These are phyloP conservation scores for Erebia palarica DNA, from an alignment of 2,888 invertebrate genomes.

Conservation along the genomic window DNA sequence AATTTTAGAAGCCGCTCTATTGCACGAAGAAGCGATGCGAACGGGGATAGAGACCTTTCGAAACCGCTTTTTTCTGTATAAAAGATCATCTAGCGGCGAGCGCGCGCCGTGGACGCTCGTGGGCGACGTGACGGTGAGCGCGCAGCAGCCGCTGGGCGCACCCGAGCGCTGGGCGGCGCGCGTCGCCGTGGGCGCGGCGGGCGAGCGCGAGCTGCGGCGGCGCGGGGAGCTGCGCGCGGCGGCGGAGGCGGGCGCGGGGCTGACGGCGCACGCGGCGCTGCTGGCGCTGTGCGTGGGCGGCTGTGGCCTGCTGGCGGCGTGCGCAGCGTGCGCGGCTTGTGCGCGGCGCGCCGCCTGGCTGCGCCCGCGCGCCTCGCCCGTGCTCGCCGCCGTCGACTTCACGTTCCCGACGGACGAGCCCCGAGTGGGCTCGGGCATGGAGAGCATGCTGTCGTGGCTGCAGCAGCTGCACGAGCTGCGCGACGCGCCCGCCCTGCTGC, in stretches of 20 bases:
- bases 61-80: conserved; percentile 49
- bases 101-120: conserved; percentile 46
- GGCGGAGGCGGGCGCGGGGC: conserved; percentile 36
- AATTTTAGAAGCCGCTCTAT: conserved; percentile 40
- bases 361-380: conserved; percentile 49
- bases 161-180: conserved; percentile 45
- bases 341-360: conserved; percentile 38
- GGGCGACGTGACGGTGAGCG: conserved; percentile 46
- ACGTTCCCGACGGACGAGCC: conserved; percentile 61
- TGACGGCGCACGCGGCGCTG: conserved; percentile 16
- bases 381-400: conserved; percentile 51
- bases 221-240: conserved; percentile 30
- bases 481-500: conserved; percentile 74
- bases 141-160: conserved; percentile 45
- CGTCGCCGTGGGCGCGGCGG: conserved; percentile 46
- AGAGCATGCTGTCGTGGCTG: conserved; percentile 92
- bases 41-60: conserved; percentile 39
- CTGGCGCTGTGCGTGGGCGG: conserved; percentile 12
- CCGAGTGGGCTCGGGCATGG: conserved; percentile 87
- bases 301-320: conserved; percentile 33
- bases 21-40: conserved; percentile 33
- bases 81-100: conserved; percentile 36
- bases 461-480: conserved; percentile 93
- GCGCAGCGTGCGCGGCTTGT: conserved; percentile 33
- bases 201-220: conserved; percentile 40